Evolutionary conservation across 2,888 invertebrate genomes (phyloP).

Genomic region (Epicampocera succincta): DNA sequence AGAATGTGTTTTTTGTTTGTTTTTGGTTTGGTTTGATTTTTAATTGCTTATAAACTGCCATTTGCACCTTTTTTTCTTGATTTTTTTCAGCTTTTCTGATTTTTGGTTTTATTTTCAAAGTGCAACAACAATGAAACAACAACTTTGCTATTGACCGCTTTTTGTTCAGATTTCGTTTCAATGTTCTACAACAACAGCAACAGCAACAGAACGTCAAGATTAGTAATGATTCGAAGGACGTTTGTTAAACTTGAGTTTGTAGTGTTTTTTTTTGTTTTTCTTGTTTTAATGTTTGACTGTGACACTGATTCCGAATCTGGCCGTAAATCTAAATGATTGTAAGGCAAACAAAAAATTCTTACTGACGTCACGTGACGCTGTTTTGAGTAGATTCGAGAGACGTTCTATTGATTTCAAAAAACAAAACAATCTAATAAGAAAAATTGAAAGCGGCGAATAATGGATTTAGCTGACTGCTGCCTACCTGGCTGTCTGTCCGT

Average conservation of each 20-base stretch:
- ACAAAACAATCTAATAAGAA: constrained; percentile 21
- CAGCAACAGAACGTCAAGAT: constrained; percentile 21
- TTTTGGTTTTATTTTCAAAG: constrained; percentile 27
- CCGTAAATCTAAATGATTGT: constrained; percentile 48
- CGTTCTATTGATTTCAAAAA: constrained; percentile 33
- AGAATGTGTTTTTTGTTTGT: constrained; percentile 23
- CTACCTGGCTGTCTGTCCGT: neutral
- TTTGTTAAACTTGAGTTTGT: constrained; percentile 60
- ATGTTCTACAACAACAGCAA: constrained; percentile 34
- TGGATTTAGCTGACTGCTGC: neutral
- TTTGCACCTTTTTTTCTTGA: constrained; percentile 26
- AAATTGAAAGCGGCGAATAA: neutral
- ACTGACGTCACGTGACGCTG: constrained; percentile 51
- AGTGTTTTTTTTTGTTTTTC: constrained; percentile 13
- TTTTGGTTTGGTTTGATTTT: constrained; percentile 9
- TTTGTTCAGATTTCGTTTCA: constrained; percentile 52
- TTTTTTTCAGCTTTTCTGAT: constrained; percentile 9
- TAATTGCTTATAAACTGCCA: neutral
- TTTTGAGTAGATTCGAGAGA: constrained; percentile 6
- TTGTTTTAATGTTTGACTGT: constrained; percentile 39
- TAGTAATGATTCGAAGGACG: constrained; percentile 50
- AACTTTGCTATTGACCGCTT: constrained; percentile 61
- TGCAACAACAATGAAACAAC: constrained; percentile 47
- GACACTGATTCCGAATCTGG: constrained; percentile 60
- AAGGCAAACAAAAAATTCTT: constrained; percentile 1